Base-by-base conservation (phyloP, 2,797 vertebrate species). In the Leptoclinus maculatus region DNA sequence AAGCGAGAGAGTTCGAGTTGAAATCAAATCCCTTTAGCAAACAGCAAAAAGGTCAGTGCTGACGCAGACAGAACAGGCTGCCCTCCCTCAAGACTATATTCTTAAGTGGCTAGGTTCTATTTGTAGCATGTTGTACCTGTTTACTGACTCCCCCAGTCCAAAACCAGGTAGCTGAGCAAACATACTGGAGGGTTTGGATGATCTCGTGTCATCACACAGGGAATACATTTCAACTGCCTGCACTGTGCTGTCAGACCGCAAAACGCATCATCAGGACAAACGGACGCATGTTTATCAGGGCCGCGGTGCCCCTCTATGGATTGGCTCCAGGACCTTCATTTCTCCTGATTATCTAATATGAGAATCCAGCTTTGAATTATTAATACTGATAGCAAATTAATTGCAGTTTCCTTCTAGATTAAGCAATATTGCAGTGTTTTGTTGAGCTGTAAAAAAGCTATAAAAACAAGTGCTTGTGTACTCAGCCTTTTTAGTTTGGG, bases 31-130 rank as follows among this genome's bases (percentile, higher is more conserved):
- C 93, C 90, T 94, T 95, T 14, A 92, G 92, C 89, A 96, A 95
- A 95, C 94, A 96, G 92, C 82, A 94, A 91, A 95, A 94, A 94
- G 94, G 93, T 95, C 94, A 94, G 92, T 91, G 91, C 94, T 96
- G 95, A 96, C 94, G 95, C 93, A 93, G 85, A 83, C 83, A 82
- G 90, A 85, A 78, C 85, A 83, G 87, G 78, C 81, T 23, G 86
- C 82, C 85, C 86, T 90, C 91, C 89, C 86, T 88, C 80, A 90
- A 91, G 82, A 93, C 93, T 85, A 87, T 92, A 92, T 90, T 89
- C 89, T 92, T 93, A 93, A 94, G 92, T 91, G 84, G 86, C 77
- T 71, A 76, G 75, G 78, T 92, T 91, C 94, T 95, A 96, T 95
- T 95, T 95, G 94, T 91, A 93, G 94, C 91, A 53, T 85, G 87